Evolutionary conservation across 2,888 invertebrate genomes (phyloP).

Genomic region (Scaptomyza cyrtandrae): DNA sequence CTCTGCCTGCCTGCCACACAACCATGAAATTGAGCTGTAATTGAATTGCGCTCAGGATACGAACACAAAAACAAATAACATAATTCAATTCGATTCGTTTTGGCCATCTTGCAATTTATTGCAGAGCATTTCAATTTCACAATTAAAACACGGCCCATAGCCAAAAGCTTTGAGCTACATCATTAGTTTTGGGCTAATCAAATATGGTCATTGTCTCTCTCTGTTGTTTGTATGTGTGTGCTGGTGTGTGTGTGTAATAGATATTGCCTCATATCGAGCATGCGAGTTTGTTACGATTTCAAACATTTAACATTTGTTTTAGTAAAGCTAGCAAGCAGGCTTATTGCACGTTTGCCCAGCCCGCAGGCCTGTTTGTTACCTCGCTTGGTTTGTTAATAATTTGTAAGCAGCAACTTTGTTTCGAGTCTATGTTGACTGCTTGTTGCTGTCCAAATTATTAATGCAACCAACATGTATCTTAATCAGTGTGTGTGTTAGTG

Average conservation of each 20-base stretch:
- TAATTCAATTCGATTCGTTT: constrained; percentile 31
- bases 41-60: constrained; percentile 72
- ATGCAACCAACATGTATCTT: constrained; percentile 57
- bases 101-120: constrained; percentile 77
- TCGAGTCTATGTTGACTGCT: constrained; percentile 45
- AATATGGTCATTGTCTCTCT: constrained; percentile 69
- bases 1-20: constrained; percentile 45
- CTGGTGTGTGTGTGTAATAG: constrained; percentile 34
- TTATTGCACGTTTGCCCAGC: constrained; percentile 65
- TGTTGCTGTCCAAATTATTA: constrained; percentile 58
- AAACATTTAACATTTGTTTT: constrained; percentile 72
- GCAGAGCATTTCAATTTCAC: constrained; percentile 76
- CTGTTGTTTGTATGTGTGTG: constrained; percentile 11
- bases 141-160: constrained; percentile 62
- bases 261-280: constrained; percentile 60
- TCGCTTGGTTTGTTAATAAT: constrained; percentile 66
- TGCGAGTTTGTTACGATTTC: constrained; percentile 73
- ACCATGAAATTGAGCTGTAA: constrained; percentile 78
- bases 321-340: constrained; percentile 43
- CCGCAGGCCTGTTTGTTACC: constrained; percentile 42
- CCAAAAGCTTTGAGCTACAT: constrained; percentile 61
- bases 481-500: constrained; percentile 39
- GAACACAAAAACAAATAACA: neutral
- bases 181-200: constrained; percentile 70
- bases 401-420: constrained; percentile 62